phyloP scores from a whole-genome alignment of 2,888 invertebrate genomes.

The Nymphalis c-album region DNA sequence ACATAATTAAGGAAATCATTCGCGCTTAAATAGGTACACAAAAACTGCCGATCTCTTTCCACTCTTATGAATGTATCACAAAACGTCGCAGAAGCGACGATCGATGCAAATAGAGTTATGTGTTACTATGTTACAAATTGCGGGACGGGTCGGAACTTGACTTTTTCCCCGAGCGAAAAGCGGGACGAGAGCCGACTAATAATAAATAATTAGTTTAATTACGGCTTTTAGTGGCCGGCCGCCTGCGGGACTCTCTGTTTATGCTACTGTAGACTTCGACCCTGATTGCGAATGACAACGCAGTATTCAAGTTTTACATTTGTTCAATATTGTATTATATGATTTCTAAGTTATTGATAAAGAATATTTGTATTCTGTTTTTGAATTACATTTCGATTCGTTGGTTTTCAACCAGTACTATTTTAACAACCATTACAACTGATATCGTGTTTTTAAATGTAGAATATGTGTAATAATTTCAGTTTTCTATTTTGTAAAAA shows the following conservation, averaged over 20 bases:
- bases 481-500: too few relatives aligned
- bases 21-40: background rate
- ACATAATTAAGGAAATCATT: too few relatives aligned
- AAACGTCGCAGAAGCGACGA: constrained; percentile 12
- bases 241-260: constrained; percentile 53
- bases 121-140: constrained; percentile 60
- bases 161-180: constrained; percentile 59
- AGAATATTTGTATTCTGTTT: too few relatives aligned
- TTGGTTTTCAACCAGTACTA: too few relatives aligned
- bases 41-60: background rate
- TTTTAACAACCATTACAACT: too few relatives aligned
- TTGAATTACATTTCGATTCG: too few relatives aligned
- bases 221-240: constrained; percentile 66
- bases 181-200: constrained; percentile 66
- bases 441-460: too few relatives aligned
- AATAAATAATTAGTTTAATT: constrained; percentile 79
- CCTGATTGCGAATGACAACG: constrained; percentile 33
- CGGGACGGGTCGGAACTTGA: constrained; percentile 54
- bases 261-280: constrained; percentile 35
- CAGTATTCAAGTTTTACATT: constrained; percentile 2
- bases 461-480: too few relatives aligned
- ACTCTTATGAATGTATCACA: background rate
- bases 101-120: constrained; percentile 48
- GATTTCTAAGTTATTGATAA: too few relatives aligned
- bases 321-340: too few relatives aligned